A percentile compares a stretch with the other conserved stretches of the same genome.
Evolutionary conservation across 2,888 invertebrate genomes (phyloP).

Genomic region (Tetropium fuscum): DNA sequence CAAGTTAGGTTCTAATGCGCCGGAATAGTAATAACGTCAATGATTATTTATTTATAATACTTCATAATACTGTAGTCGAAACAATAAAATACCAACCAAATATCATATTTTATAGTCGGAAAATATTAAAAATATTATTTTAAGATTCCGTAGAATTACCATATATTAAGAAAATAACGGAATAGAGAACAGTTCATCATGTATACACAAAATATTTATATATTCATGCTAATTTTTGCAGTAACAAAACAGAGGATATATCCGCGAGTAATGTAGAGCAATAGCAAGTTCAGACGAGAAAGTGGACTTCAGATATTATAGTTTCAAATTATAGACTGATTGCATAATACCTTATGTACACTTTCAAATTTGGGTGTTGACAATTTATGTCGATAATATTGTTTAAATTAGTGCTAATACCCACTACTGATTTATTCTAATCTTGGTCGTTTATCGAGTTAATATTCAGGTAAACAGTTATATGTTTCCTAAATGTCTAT

Average conservation of each 20-base stretch:
- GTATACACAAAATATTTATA: slow-evolving; percentile 2
- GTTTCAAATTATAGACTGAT: neutral
- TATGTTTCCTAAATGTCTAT: neutral
- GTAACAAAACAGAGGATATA: slow-evolving; percentile 3
- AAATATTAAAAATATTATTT: neutral
- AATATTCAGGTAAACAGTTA: slow-evolving; percentile 1
- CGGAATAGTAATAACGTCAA: no score
- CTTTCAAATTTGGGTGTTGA: slow-evolving; percentile 9
- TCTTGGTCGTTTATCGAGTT: slow-evolving; percentile 11
- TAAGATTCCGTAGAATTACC: no score
- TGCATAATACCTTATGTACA: slow-evolving; percentile 8
- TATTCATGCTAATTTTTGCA: slow-evolving; percentile 10
- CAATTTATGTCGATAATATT: neutral
- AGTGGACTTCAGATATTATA: neutral
- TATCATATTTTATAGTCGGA: neutral
- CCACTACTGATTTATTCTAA: slow-evolving; percentile 15
- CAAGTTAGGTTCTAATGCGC: no score
- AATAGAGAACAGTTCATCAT: slow-evolving; percentile 5
- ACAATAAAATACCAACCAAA: no score
- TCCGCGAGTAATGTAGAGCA: slow-evolving; percentile 3
- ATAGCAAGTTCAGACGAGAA: neutral
- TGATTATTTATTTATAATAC: no score
- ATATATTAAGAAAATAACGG: slow-evolving; percentile 17
- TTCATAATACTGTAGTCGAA: no score
- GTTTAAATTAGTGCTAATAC: slow-evolving; percentile 5